Evolutionary conservation across 37 sponge, comb jelly and placozoan genomes (phyloP), one percentile per base, ranked within the genome.

Genomic region (Axinella damicornis): DNA sequence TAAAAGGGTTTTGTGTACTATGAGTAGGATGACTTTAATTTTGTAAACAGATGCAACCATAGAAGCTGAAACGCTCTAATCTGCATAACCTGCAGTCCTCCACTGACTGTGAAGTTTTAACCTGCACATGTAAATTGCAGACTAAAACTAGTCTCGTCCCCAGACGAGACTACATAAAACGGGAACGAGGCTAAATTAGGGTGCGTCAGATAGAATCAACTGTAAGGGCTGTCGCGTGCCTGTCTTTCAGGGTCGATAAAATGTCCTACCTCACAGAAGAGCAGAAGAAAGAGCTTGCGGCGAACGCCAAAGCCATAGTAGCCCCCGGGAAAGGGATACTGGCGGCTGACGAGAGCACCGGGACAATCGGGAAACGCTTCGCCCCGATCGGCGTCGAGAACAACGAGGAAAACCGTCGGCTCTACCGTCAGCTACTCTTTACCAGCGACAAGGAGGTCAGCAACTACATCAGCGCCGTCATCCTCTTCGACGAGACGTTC

Each of bases 301-400:
- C 78, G 19, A 90, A 78, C 17, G 99, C 99, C 25, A 76, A 81
- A 37, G 83, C 87, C 18, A 96, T 98, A 66, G 99, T 98, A 17
- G 91, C 90, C 5, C 85, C 89, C 14, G 99, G 99, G 0, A 96
- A 98, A 67, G 99, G 99, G 0, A 83, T 98, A 18, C 89, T 98
- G 18, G 99, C 99, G 74, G 99, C 99, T 52, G 99, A 98, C 73
- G 99, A 98, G 85, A 96, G 96, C 84, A 85, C 89, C 37, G 99
- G 99, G 17, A 94, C 99, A 37, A 98, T 98, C 65, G 99, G 96
- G 2, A 98, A 98, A 58, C 92, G 99, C 0, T 81, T 98, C 28
- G 83, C 84, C n/a, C 83, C 80, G 54, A 96, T 96, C 37, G 83
- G 88, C n/a, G 65, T 95, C 68, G 97, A 97, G 57, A 97, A 97